phyloP scores from a whole-genome alignment of 2,113 vertebrate genomes.

The Cercocebus atys region DNA sequence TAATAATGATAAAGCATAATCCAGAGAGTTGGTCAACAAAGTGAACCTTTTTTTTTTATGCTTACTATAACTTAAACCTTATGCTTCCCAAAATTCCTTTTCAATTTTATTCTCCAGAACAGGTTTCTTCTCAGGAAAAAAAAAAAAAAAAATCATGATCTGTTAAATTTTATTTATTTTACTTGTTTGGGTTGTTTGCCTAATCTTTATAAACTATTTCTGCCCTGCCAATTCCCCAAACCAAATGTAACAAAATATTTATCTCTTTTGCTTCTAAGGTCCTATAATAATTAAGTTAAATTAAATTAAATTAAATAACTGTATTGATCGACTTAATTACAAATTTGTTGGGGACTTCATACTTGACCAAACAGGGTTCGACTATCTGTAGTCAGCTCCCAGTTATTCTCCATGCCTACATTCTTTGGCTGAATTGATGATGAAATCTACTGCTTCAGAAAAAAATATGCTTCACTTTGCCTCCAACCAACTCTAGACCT shows the following conservation, averaged over 20 bases:
- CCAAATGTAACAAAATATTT: not conserved
- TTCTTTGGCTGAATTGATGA: not conserved
- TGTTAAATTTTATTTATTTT: conserved; percentile 39
- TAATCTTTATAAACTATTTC: not conserved
- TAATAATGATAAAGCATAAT: conserved; percentile 20
- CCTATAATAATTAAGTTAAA: not conserved
- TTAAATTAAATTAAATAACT: conserved; percentile 26
- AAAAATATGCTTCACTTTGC: not conserved
- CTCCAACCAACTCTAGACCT: not conserved
- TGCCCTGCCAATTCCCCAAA: conserved; percentile 21
- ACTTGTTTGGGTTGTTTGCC: not conserved
- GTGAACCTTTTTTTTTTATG: conserved; percentile 21
- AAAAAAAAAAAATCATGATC: not conserved
- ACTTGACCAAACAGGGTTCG: not conserved
- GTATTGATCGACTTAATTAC: not conserved
- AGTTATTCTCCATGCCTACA: not conserved
- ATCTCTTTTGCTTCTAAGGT: not conserved
- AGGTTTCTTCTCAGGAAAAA: not conserved
- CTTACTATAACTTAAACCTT: not conserved
- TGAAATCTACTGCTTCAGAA: not conserved
- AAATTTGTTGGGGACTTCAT: not conserved
- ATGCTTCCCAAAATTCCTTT: not conserved
- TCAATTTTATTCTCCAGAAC: conserved; percentile 4
- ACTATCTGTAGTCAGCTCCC: not conserved
- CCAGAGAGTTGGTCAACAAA: not conserved